Evolutionary conservation across 2,113 vertebrate species (phyloP).

Genomic region (Lepus americanus): DNA sequence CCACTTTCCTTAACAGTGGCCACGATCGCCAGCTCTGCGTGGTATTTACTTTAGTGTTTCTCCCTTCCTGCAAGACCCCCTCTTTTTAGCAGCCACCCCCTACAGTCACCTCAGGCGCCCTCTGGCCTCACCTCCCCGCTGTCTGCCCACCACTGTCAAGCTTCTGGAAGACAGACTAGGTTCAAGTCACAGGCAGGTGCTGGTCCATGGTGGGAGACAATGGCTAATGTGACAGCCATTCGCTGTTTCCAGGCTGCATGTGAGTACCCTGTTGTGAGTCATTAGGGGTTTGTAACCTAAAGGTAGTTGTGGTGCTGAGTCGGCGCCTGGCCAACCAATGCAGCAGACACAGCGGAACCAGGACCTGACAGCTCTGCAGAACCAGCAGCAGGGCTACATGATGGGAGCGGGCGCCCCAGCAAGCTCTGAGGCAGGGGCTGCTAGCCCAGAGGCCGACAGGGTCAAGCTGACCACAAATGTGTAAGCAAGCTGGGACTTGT

Average conservation of each 20-base stretch:
- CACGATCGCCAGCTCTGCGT: neutral
- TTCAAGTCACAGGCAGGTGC: neutral
- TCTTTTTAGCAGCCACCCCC: too few relatives aligned
- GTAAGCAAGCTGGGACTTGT: neutral
- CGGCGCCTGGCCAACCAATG: neutral
- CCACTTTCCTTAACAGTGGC: neutral
- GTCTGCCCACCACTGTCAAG: neutral
- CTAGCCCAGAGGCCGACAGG: neutral
- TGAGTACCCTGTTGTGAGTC: neutral
- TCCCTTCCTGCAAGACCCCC: neutral
- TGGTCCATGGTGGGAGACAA: neutral
- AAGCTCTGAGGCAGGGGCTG: neutral
- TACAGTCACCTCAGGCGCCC: neutral
- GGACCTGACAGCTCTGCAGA: neutral
- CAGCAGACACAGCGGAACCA: neutral
- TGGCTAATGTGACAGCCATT: neutral
- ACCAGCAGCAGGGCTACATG: neutral
- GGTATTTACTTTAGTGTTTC: neutral
- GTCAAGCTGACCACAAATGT: neutral
- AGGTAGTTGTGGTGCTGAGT: neutral
- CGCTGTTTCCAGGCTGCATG: neutral
- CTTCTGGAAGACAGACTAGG: neutral
- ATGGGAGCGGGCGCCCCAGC: neutral
- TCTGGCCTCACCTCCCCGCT: neutral
- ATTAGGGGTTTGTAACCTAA: neutral